Base-by-base conservation (phyloP, 2,113 vertebrate species). In the Tachysurus fulvidraco region DNA sequence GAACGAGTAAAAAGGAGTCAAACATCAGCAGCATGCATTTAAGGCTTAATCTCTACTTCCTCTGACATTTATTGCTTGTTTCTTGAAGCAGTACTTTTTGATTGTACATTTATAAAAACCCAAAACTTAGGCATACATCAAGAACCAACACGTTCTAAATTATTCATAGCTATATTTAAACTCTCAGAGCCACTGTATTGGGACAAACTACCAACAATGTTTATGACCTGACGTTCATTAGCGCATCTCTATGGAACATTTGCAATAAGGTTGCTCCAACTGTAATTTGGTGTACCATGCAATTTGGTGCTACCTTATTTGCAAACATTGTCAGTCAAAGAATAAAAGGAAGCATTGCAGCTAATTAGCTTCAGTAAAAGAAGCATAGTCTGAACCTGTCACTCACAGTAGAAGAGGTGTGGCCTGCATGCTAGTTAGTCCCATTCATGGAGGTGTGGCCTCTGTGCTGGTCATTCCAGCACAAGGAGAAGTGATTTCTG, bases 91-190 rank as follows among this genome's bases (percentile, higher is more conserved):
- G 55, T 30, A 13, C 74, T 19, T 81, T 64, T 65, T 85, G 80
- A 85, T 62, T 28, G 62, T 79, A 57, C 77, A 59, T 84, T 84
- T 84, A 84, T 54, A 11, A 67, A 84, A 84, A 50, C 46, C 46
- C 55, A 69, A 73, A 77, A 57, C 50, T 86, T 30, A 57, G 28
- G 21, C 17, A 67, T 52, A 12, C 57, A 78, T 12, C 59, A 69
- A 21, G 57, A 57, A 17, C 12, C 17, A 25, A 71, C 60, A 55
- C 17, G 2, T 23, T 41, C 6, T 36, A 50, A 67, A 21, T 52
- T 78, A 83, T 67, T 83, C 81, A 64, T 78, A 13, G 50, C 17
- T 21, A 67, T 41, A 77, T 83, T 83, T 67, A 67, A 67, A 46
- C 60, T 55, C 28, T 41, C 46, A 41, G 59, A 4, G n/a, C 19